Evolutionary conservation across 37 sponge, comb jelly and placozoan genomes (phyloP).

Genomic region (Ephydatia muelleri): DNA sequence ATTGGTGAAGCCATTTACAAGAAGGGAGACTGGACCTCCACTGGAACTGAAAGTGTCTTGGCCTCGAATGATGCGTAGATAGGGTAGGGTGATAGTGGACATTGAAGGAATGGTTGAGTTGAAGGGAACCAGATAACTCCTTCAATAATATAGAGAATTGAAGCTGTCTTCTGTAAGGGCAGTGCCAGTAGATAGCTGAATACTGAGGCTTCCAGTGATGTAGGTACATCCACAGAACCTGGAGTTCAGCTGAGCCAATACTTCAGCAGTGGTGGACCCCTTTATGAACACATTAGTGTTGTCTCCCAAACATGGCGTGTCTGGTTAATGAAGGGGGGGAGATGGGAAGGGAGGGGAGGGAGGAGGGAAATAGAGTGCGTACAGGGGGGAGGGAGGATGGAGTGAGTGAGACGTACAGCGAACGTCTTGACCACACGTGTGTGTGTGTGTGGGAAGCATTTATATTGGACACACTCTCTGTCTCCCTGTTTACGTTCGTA

Average conservation of each 20-base stretch:
- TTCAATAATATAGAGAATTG: constrained; percentile 52
- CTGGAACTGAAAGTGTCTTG: neutral
- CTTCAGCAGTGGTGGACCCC: constrained; percentile 15
- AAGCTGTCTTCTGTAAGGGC: constrained; percentile 49
- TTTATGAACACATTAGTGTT: neutral
- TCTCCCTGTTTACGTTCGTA: too few species aligned
- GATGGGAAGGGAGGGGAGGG: too few species aligned
- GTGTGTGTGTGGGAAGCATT: too few species aligned
- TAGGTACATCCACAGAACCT: constrained; percentile 65
- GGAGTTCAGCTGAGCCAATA: constrained; percentile 26
- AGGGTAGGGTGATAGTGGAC: constrained; percentile 48
- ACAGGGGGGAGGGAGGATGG: too few species aligned
- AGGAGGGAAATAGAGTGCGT: too few species aligned
- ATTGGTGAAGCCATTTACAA: constrained; percentile 8
- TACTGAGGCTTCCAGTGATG: constrained; percentile 47
- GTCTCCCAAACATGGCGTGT: constrained; percentile 26
- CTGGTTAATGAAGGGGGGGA: neutral
- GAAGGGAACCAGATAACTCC: constrained; percentile 41
- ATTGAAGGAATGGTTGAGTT: constrained; percentile 16
- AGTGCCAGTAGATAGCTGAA: constrained; percentile 10
- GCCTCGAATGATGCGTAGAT: constrained; percentile 59
- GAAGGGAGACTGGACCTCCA: neutral
- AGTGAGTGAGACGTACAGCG: too few species aligned
- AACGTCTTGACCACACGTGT: too few species aligned
- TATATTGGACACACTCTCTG: too few species aligned